Evolutionary conservation across 2,888 invertebrate species (phyloP), one percentile per base, ranked within the genome.

Genomic region (Labia minor): DNA sequence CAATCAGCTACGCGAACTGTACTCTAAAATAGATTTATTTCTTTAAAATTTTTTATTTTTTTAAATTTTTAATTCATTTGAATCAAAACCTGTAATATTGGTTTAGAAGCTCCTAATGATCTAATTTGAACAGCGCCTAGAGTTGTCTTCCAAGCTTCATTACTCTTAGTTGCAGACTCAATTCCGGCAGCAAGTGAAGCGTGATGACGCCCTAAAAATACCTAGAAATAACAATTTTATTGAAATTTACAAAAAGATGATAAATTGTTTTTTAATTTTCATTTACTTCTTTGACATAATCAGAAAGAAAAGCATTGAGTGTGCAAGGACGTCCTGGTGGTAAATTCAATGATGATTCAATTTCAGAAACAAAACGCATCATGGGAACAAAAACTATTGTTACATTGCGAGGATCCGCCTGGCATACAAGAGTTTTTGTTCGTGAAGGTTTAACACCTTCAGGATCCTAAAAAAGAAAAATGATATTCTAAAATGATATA

Each of bases 381-480:
- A 96, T 81, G 1, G 92, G 87, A 63, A 90, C 87, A 78, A 92
- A 91, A 67, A 92, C 86, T 21, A 88, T 85, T 75, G 89, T 84
- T 73, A 92, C 83, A 74, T 88, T 86, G 72, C 84, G 85, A 62
- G 86, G 85, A 77, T 89, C 86, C 3, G 90, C 85, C 61, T 85
- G 82, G 72, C 94, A 91, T 66, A 96, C 89, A 64, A 92, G 78
- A 64, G 85, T 76, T 73, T 86, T 86, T 71, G 70, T 18, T 1
- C 63, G 37, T 8, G 61, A 61, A 49, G 65, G 62, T 14, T 61
- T 19, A 16, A n/a, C 3, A 19, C 61, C 19, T 20, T 21, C 61
- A 21, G 61, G 61, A 65, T 65, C 20, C 19, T 61, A 61, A 49
- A 49, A 49, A 49, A 49, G 14, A 49, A n/a, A n/a, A n/a, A n/a